Base-by-base conservation (phyloP, 1,140 invertebrate genomes). In the Sitophilus oryzae region DNA sequence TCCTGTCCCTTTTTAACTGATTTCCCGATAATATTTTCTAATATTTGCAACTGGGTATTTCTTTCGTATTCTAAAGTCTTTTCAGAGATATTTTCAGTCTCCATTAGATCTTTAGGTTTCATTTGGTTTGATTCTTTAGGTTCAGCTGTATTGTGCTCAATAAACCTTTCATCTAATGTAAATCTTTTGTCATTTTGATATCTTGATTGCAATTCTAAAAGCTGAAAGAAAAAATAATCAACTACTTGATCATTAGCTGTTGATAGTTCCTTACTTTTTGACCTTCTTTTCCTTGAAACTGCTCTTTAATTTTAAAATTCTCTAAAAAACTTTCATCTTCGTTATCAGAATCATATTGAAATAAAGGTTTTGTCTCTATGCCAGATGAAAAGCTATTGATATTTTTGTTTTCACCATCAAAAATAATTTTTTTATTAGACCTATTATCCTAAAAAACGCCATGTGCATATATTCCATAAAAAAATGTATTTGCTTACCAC, bases 181-280 rank as follows among this genome's bases (percentile, higher is more conserved):
- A 83, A 83, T 63, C 80, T 69, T 66, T 77, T 74, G 64, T 83
- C 81, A 66, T 77, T 76, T 65, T 79, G 78, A 61, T 74, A 77
- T 59, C 69, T 74, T 41, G 75, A 74, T 73, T 79, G 77, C 56
- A 78, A 72, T 66, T 77, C 73, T 66, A 78, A 68, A 62, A 79
- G 69, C 76, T 78, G 50, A 51, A 62, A 63, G 44, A 36, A 41
- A 51, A 37, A 16, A 16, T 47, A 54, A n/a, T 30, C 5, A 30
- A 30, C 5, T 6, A 30, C n/a, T n/a, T n/a, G n/a, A n/a, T n/a
- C n/a, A n/a, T n/a, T n/a, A n/a, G n/a, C n/a, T n/a, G n/a, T n/a
- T n/a, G n/a, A n/a, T n/a, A n/a, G n/a, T n/a, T n/a, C n/a, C n/a
- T 23, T 66, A 72, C 78, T 71, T 79, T 78, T 68, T 77, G 74